Evolutionary conservation across 2,888 invertebrate species (phyloP).

Genomic region (Euproctis similis): DNA sequence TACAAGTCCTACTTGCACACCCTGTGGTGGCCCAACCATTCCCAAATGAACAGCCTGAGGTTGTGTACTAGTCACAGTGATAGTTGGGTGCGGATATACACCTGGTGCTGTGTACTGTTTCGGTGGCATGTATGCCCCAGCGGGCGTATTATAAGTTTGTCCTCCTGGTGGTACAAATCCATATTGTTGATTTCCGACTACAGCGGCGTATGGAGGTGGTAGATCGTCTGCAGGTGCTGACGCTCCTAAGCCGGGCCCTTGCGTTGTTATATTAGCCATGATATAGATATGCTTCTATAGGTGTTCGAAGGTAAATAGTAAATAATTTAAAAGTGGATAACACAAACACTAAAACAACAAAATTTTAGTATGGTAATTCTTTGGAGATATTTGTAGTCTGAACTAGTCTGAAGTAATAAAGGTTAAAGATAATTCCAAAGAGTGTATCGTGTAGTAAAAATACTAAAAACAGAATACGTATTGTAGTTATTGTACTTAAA

Average conservation of each 20-base stretch:
- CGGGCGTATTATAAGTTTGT: slow-evolving; percentile 14
- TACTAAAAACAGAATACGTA: no score
- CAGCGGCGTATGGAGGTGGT: slow-evolving; percentile 65
- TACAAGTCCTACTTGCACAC: slow-evolving; percentile 50
- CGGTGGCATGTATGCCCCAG: slow-evolving; percentile 34
- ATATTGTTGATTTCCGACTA: slow-evolving; percentile 60
- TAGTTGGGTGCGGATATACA: slow-evolving; percentile 59
- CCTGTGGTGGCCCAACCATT: slow-evolving; percentile 31
- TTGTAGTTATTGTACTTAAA: no score
- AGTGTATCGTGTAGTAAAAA: no score
- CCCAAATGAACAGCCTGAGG: slow-evolving; percentile 38
- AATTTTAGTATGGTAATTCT: slow-evolving; percentile 14
- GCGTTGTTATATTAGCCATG: slow-evolving; percentile 50
- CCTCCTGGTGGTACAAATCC: slow-evolving; percentile 43
- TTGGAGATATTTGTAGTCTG: no score
- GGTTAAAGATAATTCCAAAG: no score
- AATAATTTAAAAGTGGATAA: no score
- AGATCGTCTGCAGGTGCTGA: slow-evolving; percentile 51
- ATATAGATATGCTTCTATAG: no score
- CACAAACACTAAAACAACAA: slow-evolving; percentile 7
- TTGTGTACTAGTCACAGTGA: slow-evolving; percentile 40
- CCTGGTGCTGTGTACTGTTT: slow-evolving; percentile 59
- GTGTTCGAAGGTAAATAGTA: no score
- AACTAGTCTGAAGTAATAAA: no score
- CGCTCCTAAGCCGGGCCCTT: slow-evolving; percentile 35